These are phyloP conservation scores for Pachyuromys duprasi DNA, from an alignment of 2,797 vertebrate genomes.

Conservation along the genomic window DNA sequence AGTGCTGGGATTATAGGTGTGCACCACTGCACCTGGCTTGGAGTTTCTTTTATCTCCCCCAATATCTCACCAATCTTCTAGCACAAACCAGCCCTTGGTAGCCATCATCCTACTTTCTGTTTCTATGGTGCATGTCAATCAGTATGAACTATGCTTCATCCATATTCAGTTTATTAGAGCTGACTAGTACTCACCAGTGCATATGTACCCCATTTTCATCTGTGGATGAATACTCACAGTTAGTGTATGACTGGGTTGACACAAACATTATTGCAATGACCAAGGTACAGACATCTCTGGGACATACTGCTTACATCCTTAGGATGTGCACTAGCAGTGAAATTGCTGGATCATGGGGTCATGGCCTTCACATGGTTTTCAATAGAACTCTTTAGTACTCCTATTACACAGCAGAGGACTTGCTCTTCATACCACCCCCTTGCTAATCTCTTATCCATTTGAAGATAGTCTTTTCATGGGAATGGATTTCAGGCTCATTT, in stretches of 20 bases:
- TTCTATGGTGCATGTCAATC: neutral
- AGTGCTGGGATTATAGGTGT: no score
- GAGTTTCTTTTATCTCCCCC: no score
- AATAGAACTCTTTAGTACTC: rapidly evolving
- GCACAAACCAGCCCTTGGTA: no score
- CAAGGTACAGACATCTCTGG: neutral
- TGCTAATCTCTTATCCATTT: rapidly evolving
- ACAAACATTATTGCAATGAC: no score
- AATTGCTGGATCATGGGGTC: neutral
- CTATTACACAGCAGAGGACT: neutral
- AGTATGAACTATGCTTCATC: neutral
- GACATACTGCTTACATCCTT: neutral
- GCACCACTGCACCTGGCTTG: no score
- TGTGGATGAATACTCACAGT: neutral
- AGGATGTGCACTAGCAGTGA: neutral
- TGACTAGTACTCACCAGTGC: neutral
- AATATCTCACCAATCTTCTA: neutral
- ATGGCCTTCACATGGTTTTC: no score
- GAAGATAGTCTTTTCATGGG: neutral
- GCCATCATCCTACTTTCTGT: neutral
- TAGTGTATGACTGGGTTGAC: no score
- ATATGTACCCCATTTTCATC: neutral
- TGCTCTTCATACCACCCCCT: no score
- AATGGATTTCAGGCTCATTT: no score
- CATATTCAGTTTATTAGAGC: no score